Evolutionary conservation across 2,888 invertebrate species (phyloP), one percentile per base, ranked within the genome.

Genomic region (Eurois occulta): DNA sequence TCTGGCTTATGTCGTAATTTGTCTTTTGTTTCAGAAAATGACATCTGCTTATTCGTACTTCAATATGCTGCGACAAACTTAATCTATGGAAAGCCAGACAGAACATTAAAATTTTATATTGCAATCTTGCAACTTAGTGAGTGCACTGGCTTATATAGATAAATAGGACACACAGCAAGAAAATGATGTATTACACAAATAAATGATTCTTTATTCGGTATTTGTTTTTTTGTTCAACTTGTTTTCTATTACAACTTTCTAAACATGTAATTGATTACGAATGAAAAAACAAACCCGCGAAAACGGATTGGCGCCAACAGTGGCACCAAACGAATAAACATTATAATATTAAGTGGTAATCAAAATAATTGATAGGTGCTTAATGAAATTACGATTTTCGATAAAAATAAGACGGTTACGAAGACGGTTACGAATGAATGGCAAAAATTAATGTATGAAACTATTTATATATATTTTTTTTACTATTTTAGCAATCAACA

Each of bases 21-120:
- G 18, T 28, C 16, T 46, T 67, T 55, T 65, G 10, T 73, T 81
- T 10, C 81, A 81, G 84, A 55, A 52, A 70, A 84, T 81, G 84
- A n/a, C 79, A 1, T 70, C 68, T n/a, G 84, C 81, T 24, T 81
- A 79, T 81, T 81, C 75, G 24, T 6, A n/a, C 4, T 79, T 79
- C 75, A 79, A 81, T 62, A 79, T 79, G 79, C 16, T 79, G 48
- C 74, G 79, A 16, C 77, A 74, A 76, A 52, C 48, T 6, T 1
- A 67, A 73, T 35, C 32, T 43, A 10, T 35, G 16, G 35, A 13
- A 32, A 38, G 1, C 35, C 38, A 1, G 24, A 38, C 18, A 48
- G 4, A 41, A 32, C 28, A 38, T 16, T 13, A 0, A 24, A 10
- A 28, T 24, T 5, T 35, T n/a, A 35, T n/a, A 46, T n/a, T 5